Evolutionary conservation across 1,140 invertebrate genomes (phyloP).

Genomic region (Diprion similis): DNA sequence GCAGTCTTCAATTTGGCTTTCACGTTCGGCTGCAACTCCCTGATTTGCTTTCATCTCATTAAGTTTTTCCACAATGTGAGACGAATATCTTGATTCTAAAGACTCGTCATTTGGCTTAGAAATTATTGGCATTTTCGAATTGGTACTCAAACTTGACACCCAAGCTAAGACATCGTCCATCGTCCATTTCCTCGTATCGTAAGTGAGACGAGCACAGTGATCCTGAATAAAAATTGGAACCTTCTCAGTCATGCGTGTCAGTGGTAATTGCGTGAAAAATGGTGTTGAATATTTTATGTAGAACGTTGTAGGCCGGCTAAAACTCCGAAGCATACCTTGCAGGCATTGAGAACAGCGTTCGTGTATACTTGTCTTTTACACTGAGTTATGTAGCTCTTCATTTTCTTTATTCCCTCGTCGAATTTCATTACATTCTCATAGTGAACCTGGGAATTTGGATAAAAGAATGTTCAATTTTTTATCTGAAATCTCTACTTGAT

Average conservation of each 20-base stretch:
- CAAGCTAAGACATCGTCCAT: constrained; percentile 38
- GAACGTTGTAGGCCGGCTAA: background rate
- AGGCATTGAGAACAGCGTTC: constrained; percentile 42
- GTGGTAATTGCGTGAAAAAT: background rate
- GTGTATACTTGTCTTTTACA: constrained; percentile 34
- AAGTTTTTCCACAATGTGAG: constrained; percentile 35
- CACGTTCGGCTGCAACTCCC: constrained; percentile 31
- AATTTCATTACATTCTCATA: constrained; percentile 38
- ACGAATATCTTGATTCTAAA: constrained; percentile 36
- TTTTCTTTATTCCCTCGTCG: constrained; percentile 34
- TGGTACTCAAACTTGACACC: constrained; percentile 19
- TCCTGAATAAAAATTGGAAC: constrained; percentile 38
- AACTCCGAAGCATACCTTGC: constrained; percentile 32
- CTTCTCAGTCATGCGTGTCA: background rate
- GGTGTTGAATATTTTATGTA: background rate
- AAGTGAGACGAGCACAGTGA: constrained; percentile 40
- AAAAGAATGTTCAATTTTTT: background rate
- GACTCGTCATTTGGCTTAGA: background rate
- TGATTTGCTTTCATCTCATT: constrained; percentile 35
- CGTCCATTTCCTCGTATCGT: constrained; percentile 41
- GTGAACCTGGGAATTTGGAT: constrained; percentile 31
- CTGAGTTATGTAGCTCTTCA: constrained; percentile 37
- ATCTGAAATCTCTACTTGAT: no score
- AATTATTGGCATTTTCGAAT: background rate
- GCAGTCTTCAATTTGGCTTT: constrained; percentile 37